Evolutionary conservation across 2,113 vertebrate species (phyloP).

Genomic region (Copsychus sechellarum): DNA sequence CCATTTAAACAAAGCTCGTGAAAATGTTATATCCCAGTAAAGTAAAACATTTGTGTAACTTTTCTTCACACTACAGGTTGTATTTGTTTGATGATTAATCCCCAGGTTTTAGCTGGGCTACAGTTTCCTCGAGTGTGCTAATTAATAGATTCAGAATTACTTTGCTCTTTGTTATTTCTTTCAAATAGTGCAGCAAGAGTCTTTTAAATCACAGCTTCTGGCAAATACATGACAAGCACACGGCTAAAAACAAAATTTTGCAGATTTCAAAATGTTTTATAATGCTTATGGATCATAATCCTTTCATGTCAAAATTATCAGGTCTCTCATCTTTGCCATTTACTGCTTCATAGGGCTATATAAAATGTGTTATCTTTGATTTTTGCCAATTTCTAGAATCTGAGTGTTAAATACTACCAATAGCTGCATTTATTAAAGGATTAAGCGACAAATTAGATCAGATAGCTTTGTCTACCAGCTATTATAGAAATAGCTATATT

Average conservation of each 20-base stretch:
- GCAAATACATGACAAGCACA: not conserved
- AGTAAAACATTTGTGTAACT: not conserved
- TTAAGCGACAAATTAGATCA: not conserved
- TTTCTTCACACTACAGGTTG: not conserved
- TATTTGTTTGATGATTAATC: conserved; percentile 17
- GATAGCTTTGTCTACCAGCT: not conserved
- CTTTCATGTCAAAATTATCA: not conserved
- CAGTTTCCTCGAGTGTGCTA: not conserved
- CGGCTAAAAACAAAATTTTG: not conserved
- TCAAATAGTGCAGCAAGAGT: not conserved
- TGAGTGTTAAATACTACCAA: not conserved
- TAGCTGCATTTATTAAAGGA: not conserved
- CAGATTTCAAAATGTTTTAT: not conserved
- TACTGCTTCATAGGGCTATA: not conserved
- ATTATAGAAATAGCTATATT: not conserved
- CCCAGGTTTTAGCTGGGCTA: not conserved
- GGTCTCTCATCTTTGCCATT: not conserved
- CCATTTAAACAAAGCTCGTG: not conserved
- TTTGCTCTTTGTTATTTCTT: not conserved
- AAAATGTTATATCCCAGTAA: conserved; percentile 23
- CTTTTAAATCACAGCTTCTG: not conserved
- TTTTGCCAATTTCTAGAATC: not conserved
- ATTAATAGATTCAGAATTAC: not conserved
- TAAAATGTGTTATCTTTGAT: not conserved
- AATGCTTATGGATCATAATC: not conserved